A percentile compares a stretch with the other conserved stretches of the same genome.
phyloP scores from a whole-genome alignment of 2,888 invertebrate species.

The Tinea semifulvella region DNA sequence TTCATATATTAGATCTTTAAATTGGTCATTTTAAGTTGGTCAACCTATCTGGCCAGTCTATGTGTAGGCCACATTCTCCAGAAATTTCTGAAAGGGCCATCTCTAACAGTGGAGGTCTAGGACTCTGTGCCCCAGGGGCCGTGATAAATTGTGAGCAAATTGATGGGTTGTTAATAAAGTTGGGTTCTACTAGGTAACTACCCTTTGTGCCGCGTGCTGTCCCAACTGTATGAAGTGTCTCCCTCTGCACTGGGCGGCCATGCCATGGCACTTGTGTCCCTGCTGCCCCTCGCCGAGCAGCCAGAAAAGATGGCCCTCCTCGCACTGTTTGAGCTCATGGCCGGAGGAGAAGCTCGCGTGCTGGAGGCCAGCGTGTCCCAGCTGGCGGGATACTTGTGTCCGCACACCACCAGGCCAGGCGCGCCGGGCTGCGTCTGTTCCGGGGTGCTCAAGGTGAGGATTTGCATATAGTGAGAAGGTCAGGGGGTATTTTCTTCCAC shows the following conservation, averaged over 20 bases:
- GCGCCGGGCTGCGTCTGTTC: conserved; percentile 44
- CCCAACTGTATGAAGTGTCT: conserved; percentile 89
- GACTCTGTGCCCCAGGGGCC: too few relatives aligned
- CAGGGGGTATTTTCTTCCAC: too few relatives aligned
- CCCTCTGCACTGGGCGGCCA: conserved; percentile 87
- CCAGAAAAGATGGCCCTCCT: conserved; percentile 87
- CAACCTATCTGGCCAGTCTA: too few relatives aligned
- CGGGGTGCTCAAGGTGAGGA: conserved; percentile 2
- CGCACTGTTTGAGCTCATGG: conserved; percentile 83
- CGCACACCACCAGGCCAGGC: conserved; percentile 38
- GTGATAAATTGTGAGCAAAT: too few relatives aligned
- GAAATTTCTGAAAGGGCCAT: too few relatives aligned
- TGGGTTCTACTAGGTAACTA: conserved; percentile 77
- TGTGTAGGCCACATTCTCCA: too few relatives aligned
- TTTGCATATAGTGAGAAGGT: too few relatives aligned
- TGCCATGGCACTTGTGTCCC: conserved; percentile 80
- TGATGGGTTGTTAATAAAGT: too few relatives aligned
- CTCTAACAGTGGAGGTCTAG: too few relatives aligned
- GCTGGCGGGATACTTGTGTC: conserved; percentile 78
- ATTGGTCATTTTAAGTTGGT: too few relatives aligned
- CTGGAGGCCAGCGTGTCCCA: conserved; percentile 84
- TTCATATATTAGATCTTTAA: too few relatives aligned
- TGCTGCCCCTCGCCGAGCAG: conserved; percentile 84
- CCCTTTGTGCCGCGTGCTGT: conserved; percentile 85
- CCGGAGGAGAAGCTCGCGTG: conserved; percentile 81